A percentile compares a stretch with the other conserved stretches of the same genome.
Evolutionary conservation across 2,888 invertebrate genomes (phyloP).

Genomic region (Campopleginae sp.): DNA sequence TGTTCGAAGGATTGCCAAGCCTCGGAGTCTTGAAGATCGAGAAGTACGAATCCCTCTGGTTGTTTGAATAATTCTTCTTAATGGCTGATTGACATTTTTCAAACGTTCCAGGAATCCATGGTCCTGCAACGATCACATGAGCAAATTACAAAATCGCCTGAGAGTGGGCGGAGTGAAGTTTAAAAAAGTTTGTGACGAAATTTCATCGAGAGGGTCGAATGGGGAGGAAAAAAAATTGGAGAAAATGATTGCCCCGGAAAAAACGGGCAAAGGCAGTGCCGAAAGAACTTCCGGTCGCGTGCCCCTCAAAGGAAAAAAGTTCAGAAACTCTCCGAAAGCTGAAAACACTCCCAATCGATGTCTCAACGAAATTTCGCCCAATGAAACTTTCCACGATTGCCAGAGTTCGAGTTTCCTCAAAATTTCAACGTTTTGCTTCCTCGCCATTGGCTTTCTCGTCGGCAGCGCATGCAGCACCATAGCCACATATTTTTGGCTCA

Average conservation of each 20-base stretch:
- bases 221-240: slow-evolving; percentile 54
- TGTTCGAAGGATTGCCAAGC: slow-evolving; percentile 68
- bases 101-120: slow-evolving; percentile 77
- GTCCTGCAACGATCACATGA: slow-evolving; percentile 76
- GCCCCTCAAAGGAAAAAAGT: slow-evolving; percentile 40
- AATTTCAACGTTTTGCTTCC: slow-evolving; percentile 74
- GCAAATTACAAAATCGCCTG: slow-evolving; percentile 73
- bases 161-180: slow-evolving; percentile 64
- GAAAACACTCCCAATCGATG: slow-evolving; percentile 32
- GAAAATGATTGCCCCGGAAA: slow-evolving; percentile 53
- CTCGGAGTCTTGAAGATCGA: slow-evolving; percentile 73
- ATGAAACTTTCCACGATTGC: not conserved
- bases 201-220: slow-evolving; percentile 24
- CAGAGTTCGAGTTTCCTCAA: slow-evolving; percentile 52
- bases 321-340: slow-evolving; percentile 41
- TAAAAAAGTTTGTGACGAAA: slow-evolving; percentile 68
- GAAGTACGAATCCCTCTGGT: slow-evolving; percentile 69
- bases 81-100: not conserved
- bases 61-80: not conserved
- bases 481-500: slow-evolving; percentile 76
- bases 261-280: not conserved
- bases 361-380: not conserved
- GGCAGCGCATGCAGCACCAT: slow-evolving; percentile 76
- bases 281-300: slow-evolving; percentile 39
- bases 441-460: slow-evolving; percentile 76